Evolutionary conservation across 2,888 invertebrate genomes (phyloP).

Genomic region (Tetramorium bicarinatum): DNA sequence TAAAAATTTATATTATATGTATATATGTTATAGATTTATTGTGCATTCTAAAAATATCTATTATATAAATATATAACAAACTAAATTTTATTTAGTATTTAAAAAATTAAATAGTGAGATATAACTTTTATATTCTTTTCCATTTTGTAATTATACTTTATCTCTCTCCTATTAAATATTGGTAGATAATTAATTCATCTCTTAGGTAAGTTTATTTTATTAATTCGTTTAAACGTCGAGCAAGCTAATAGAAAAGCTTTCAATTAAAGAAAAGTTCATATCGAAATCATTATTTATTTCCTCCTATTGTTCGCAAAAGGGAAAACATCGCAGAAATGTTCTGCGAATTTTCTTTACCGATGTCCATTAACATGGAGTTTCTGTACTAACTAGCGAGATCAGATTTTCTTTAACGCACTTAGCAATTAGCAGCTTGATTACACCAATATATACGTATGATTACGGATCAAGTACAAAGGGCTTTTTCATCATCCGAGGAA

Average conservation of each 20-base stretch:
- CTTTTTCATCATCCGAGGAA: not conserved
- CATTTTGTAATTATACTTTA: not conserved
- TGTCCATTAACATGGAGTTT: constrained; percentile 58
- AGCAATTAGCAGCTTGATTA: constrained; percentile 21
- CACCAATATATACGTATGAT: not conserved
- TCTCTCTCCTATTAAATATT: constrained; percentile 16
- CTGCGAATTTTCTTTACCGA: constrained; percentile 69
- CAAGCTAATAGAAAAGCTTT: not conserved
- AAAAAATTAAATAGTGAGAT: not conserved
- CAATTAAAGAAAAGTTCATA: not conserved
- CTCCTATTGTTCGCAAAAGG: not conserved
- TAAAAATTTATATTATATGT: too few relatives aligned
- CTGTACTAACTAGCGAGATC: not conserved
- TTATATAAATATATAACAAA: not conserved
- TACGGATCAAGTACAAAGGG: constrained; percentile 1
- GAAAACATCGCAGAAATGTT: constrained; percentile 53
- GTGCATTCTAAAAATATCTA: too few relatives aligned
- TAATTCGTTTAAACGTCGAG: not conserved
- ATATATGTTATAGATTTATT: too few relatives aligned
- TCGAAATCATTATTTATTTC: constrained; percentile 34
- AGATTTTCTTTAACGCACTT: not conserved
- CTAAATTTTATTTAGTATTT: not conserved
- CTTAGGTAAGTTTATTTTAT: not conserved
- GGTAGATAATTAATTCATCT: constrained; percentile 25
- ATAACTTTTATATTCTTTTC: not conserved